Evolutionary conservation across 2,113 vertebrate species (phyloP), one percentile per base, ranked within the genome.

Genomic region (Electrona antarctica): DNA sequence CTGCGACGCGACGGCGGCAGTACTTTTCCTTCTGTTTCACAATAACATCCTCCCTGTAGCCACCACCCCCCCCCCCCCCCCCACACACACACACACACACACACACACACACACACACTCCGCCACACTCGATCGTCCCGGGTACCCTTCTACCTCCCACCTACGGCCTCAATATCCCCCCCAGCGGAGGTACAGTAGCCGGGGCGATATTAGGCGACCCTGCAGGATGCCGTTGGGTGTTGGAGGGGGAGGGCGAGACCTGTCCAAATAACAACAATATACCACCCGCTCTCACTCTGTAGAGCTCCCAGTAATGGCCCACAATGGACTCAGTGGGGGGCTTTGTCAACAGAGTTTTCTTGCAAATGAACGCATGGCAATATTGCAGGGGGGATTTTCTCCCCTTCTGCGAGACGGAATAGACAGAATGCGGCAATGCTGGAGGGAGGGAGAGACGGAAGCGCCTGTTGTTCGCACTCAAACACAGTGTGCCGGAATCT

Each of bases 251-350:
- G 47, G 54, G 56, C 69, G 45, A 14, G 72, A 58, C 70, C 59
- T 79, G 81, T 81, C 81, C 88, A 84, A 85, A 88, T 86, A 90
- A 81, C 85, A 89, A 84, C 86, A 88, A 90, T 90, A 81, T 88
- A 87, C 87, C 80, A 80, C 87, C 74, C 75, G 83, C 71, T 54
- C 69, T 41, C 33, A 41, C 62, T 73, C 75, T 78, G 73, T 78
- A 76, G 74, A 78, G 77, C 76, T 74, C 72, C 48, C 74, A 73
- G 78, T 82, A 89, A 90, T 88, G 76, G 80, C 81, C 68, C 69
- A 79, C 80, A 68, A 78, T 82, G 77, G 62, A 78, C 74, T 78
- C 83, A 51, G 69, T 54, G 71, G 82, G 86, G 80, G 80, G 82
- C 14, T 74, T 29, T 81, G 85, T 86, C 85, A 86, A 87, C 85